Evolutionary conservation across 2,888 invertebrate species (phyloP).

Genomic region (Melanostoma mellinum): DNA sequence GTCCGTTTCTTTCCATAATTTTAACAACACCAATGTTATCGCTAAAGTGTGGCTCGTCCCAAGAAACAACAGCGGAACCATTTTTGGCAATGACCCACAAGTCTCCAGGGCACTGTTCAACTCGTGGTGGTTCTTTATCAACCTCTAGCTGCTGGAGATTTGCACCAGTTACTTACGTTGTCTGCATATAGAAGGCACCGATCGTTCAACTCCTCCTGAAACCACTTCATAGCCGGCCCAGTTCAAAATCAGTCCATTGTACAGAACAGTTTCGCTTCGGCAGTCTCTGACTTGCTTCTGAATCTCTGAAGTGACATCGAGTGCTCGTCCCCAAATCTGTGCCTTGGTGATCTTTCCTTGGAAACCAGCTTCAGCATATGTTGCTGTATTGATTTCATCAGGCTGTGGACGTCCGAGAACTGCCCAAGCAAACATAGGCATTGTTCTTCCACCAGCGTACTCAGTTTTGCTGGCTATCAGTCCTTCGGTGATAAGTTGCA

Average conservation of each 20-base stretch:
- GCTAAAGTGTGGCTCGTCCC: constrained; percentile 95
- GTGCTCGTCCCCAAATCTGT: constrained; percentile 95
- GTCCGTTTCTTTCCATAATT: constrained; percentile 92
- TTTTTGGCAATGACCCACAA: constrained; percentile 96
- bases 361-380: constrained; percentile 94
- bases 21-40: constrained; percentile 93
- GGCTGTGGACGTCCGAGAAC: constrained; percentile 94
- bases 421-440: constrained; percentile 95
- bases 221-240: constrained; percentile 97
- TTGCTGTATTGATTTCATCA: constrained; percentile 83
- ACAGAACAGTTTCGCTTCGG: constrained; percentile 94
- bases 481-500: constrained; percentile 97
- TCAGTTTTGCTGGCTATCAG: constrained; percentile 95
- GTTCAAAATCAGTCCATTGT: constrained; percentile 91
- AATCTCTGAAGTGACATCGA: constrained; percentile 95
- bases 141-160: constrained; percentile 93
- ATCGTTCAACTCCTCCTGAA: constrained; percentile 93
- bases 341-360: constrained; percentile 97
- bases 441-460: constrained; percentile 91
- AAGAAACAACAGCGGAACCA: constrained; percentile 93
- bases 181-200: constrained; percentile 95
- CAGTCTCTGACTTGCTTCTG: constrained; percentile 97
- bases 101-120: constrained; percentile 96
- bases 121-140: constrained; percentile 92
- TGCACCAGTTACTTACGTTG: constrained; percentile 92